Evolutionary conservation across 2,113 vertebrate species (phyloP).

Genomic region (Nerophis ophidion): DNA sequence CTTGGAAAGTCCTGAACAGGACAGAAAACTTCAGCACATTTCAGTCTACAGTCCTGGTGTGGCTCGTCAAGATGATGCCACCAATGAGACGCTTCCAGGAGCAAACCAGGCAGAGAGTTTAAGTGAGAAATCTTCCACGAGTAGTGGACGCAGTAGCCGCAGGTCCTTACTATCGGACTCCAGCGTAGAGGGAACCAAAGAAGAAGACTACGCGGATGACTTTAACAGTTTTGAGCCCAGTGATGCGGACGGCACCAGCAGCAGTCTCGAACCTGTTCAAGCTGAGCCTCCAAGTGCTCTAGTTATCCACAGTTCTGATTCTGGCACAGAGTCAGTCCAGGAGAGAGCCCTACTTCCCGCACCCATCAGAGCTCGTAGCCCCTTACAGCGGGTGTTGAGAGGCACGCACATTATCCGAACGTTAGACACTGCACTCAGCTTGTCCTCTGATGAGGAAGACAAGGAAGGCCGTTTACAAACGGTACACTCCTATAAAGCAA

Average conservation of each 20-base stretch:
- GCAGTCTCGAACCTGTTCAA: conserved; percentile 58
- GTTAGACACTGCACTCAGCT: conserved; percentile 46
- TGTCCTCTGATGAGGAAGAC: conserved; percentile 54
- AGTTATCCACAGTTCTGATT: conserved; percentile 35
- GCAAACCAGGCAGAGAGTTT: conserved; percentile 29
- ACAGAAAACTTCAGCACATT: neutral
- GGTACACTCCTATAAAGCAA: conserved; percentile 8
- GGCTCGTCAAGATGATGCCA: conserved; percentile 6
- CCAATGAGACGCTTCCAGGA: conserved; percentile 14
- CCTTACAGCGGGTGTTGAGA: conserved; percentile 69
- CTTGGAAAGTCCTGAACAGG: conserved; percentile 4
- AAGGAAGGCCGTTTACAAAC: conserved; percentile 23
- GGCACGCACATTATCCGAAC: conserved; percentile 46
- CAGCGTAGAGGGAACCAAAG: conserved; percentile 56
- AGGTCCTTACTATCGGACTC: conserved; percentile 65
- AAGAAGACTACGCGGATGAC: conserved; percentile 75
- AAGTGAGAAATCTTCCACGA: conserved; percentile 23
- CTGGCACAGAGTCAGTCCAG: conserved; percentile 30
- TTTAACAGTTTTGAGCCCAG: conserved; percentile 69
- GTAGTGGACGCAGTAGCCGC: conserved; percentile 37
- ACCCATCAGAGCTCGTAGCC: conserved; percentile 69
- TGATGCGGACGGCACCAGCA: conserved; percentile 51
- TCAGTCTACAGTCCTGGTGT: conserved; percentile 37
- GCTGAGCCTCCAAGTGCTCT: conserved; percentile 35
- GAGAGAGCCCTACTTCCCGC: conserved; percentile 54